Base-by-base conservation (phyloP, 2,797 vertebrate genomes). In the Nannoperca australis region DNA sequence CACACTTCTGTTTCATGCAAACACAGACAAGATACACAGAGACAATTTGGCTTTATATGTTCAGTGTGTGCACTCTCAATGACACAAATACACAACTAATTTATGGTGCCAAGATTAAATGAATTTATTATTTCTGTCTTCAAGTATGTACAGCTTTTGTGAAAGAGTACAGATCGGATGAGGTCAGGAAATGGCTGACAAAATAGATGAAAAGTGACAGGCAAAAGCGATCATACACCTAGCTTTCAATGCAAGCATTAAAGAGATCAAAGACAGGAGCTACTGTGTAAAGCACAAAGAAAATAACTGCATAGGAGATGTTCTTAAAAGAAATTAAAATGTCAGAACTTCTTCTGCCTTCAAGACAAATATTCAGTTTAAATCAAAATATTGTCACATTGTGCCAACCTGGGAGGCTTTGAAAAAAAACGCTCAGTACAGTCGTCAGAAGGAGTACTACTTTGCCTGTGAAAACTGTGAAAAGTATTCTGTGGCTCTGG, bases 81-180 rank as follows among this genome's bases (percentile, higher is more conserved):
- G 34, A 78, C 73, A 84, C 30, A 65, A 61, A 5, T 15, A 36
- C 18, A 14, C 22, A 18, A 81, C 67, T 67, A 82, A 72, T 36
- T 70, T 30, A 47, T 73, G 22, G 65, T 86, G 64, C 92, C 90
- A 83, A 93, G 91, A 88, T 88, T 93, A 93, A 91, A 83, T 68
- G 61, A 82, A 95, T 95, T 96, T 91, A 90, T 92, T 90, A 56
- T 87, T 78, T 85, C 83, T 74, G 86, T 94, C 94, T 94, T 95
- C 92, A 93, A 88, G 88, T 92, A 96, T 94, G 72, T 96, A 98
- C 96, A 97, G 73, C 93, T 90, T 94, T 17, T 83, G 92, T 94
- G 83, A 79, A 89, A 94, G 89, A 92, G 88, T 94, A 92, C 90
- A 89, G 1, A 60, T 91, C 90, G 93, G 94, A 92, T 88, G 73